A percentile compares a stretch with the other conserved stretches of the same genome.
These are phyloP conservation scores for Diachasma alloeum DNA, from an alignment of 1,140 invertebrate species.

Conservation along the genomic window DNA sequence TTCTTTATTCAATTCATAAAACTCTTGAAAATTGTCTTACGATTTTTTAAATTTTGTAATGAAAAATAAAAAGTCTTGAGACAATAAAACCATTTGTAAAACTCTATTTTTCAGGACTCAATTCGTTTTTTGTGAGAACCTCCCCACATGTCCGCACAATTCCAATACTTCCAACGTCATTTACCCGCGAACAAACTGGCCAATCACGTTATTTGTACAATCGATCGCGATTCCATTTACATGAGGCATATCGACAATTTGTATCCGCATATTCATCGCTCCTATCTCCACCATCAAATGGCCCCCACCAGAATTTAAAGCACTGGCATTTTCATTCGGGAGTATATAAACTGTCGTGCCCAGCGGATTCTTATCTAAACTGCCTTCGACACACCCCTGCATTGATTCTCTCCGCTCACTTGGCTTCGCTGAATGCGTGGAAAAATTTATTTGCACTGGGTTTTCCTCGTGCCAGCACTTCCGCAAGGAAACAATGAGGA, in stretches of 20 bases:
- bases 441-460: not conserved
- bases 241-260: not conserved
- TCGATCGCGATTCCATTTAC: not conserved
- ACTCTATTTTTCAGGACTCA: no score
- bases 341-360: not conserved
- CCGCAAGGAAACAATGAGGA: not conserved
- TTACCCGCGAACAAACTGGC: not conserved
- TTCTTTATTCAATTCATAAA: no score
- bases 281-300: not conserved
- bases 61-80: no score
- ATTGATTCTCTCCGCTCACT: not conserved
- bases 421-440: not conserved
- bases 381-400: not conserved
- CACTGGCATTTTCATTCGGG: not conserved
- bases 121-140: not conserved
- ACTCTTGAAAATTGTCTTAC: no score
- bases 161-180: not conserved
- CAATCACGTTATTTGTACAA: not conserved
- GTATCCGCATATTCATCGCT: not conserved
- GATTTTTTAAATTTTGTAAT: no score
- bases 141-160: not conserved
- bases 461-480: no score
- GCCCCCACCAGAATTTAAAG: no score
- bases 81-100: no score
- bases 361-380: no score